A percentile compares a stretch with the other conserved stretches of the same genome.
Conservation (phyloP, 2,888 invertebrate species). For the Scaptodrosophila latifasciaeformis region DNA sequence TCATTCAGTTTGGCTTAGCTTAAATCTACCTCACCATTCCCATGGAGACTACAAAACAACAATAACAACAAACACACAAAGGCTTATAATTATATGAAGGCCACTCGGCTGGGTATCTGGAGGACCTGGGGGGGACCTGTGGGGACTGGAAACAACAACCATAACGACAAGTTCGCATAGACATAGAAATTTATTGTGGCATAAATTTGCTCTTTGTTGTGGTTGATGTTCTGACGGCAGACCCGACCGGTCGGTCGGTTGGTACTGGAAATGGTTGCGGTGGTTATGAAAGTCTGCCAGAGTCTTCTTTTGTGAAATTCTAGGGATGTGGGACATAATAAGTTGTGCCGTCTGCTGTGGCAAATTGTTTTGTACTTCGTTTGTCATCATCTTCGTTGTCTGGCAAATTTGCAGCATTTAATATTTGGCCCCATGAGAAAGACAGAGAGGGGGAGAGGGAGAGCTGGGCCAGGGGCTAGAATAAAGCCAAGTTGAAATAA, state of each 20-base stretch:
- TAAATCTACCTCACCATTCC: too few species aligned
- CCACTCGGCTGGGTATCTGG: background rate
- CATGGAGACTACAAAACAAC: background rate
- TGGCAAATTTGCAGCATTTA: slow-evolving; percentile 42
- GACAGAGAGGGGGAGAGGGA: background rate
- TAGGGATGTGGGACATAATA: slow-evolving; percentile 1
- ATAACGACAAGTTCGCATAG: background rate
- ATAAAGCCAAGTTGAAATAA: too few species aligned
- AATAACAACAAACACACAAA: background rate
- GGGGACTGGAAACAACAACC: background rate
- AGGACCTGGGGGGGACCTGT: background rate
- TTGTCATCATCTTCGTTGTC: slow-evolving; percentile 32
- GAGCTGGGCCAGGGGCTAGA: background rate
- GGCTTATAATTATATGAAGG: background rate
- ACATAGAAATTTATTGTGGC: slow-evolving; percentile 54
- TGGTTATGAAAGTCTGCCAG: background rate
- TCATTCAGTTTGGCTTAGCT: too few species aligned
- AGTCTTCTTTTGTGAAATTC: slow-evolving; percentile 3
- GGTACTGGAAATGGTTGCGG: background rate
- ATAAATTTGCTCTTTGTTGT: slow-evolving; percentile 66
- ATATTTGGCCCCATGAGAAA: background rate
- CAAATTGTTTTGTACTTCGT: slow-evolving; percentile 56
- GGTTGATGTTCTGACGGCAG: slow-evolving; percentile 21
- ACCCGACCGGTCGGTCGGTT: background rate
- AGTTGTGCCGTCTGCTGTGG: slow-evolving; percentile 9